A percentile compares a stretch with the other conserved stretches of the same genome.
These are phyloP conservation scores for Erethizon dorsatum DNA, from an alignment of 2,797 vertebrate species.

Conservation along the genomic window DNA sequence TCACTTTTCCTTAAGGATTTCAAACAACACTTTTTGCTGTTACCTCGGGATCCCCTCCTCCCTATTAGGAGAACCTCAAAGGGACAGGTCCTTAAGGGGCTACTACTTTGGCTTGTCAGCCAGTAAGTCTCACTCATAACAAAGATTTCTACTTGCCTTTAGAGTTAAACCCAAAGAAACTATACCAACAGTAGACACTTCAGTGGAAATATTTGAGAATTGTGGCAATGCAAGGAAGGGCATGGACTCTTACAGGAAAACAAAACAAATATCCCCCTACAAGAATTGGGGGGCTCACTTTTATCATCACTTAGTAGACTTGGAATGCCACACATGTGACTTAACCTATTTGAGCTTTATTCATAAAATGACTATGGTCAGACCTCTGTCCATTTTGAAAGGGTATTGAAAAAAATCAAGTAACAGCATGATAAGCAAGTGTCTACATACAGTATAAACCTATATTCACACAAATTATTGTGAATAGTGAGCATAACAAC, in stretches of 20 bases:
- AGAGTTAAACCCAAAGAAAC: constrained; percentile 21
- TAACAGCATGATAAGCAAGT: background rate
- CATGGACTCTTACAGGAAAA: background rate
- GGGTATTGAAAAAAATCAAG: background rate
- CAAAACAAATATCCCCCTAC: background rate
- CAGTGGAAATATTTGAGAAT: background rate
- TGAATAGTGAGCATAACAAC: background rate
- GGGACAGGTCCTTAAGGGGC: background rate
- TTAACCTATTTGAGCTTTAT: background rate
- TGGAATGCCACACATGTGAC: background rate
- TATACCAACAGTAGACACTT: background rate
- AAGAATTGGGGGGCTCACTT: background rate
- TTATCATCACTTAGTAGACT: background rate
- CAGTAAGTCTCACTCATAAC: background rate
- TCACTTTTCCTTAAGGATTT: background rate
- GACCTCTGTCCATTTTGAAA: background rate
- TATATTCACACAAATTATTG: background rate
- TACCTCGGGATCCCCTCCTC: background rate
- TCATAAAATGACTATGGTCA: background rate
- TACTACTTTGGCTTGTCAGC: background rate
- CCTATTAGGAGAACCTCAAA: background rate
- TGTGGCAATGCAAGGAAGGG: background rate
- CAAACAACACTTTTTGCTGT: background rate
- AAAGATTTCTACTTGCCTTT: constrained; percentile 16
- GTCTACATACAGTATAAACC: background rate